Base-by-base conservation (phyloP, 2,113 vertebrate genomes). In the Lampris incognitus region DNA sequence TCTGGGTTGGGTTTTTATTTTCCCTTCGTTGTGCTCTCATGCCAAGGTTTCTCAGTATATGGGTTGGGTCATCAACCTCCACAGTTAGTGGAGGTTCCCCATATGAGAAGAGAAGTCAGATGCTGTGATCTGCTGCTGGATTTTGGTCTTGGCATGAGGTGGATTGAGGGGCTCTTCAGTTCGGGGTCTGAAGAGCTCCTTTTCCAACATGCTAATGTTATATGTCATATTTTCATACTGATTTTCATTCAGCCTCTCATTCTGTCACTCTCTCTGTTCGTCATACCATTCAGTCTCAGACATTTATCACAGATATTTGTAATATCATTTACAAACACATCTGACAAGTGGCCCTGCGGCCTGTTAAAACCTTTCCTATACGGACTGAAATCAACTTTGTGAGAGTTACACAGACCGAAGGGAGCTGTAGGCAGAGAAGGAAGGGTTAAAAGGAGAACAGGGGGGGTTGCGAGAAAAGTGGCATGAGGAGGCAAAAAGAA, bases 391-490 rank as follows among this genome's bases (percentile, higher is more conserved):
- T 72, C 59, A 24, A 60, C 65, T 71, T 68, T 74, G 84, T 85
- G n/a, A 79, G 85, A 85, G 84, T 66, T 85, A 72, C 81, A 92
- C 90, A 83, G 85, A 92, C 91, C 91, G 71, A 85, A 71, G 88
- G 90, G 88, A 89, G 85, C 91, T 92, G 51, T 13, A 76, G 76
- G 82, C 78, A 77, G 51, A 86, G 66, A 87, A 81, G 82, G 87
- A 76, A 80, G 87, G 86, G 79, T 73, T 82, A 79, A 69, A 72
- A 88, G 85, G 82, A 86, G 51, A 89, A 61, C 11, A 83, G 85
- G 81, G 56, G 50, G 72, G 88, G 82, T 64, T 66, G 76, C 85
- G 69, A 77, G 74, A 77, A 85, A 61, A 69, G 84, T 83, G 84
- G 66, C 77, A 71, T 74, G 72, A 89, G 83, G 83, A 85, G 81